Percentiles rank a stretch among this genome's conserved stretches.
Evolutionary conservation across 2,888 invertebrate species (phyloP).

Genomic region (Eueremaeus valkanovi): DNA sequence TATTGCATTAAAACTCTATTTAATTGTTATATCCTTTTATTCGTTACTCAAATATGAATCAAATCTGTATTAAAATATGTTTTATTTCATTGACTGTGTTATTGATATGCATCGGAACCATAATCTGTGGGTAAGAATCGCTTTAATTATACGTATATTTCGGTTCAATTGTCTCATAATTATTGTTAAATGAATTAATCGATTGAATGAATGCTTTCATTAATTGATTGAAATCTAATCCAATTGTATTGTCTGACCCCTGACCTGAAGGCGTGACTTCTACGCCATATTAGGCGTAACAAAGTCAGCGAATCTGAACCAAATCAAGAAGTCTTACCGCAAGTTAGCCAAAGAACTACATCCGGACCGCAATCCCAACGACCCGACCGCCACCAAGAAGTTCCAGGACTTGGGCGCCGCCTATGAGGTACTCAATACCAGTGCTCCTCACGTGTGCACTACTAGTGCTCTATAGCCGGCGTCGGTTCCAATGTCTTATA

Average conservation of each 20-base stretch:
- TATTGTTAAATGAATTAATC: not conserved
- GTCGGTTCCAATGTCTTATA: too few relatives aligned
- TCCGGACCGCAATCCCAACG: slow-evolving; percentile 94
- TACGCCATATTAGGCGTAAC: slow-evolving; percentile 85
- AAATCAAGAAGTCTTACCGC: slow-evolving; percentile 96
- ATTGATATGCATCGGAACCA: not conserved
- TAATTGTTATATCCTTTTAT: not conserved
- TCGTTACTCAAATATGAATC: not conserved
- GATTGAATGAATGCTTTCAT: too few relatives aligned
- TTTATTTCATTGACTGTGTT: not conserved
- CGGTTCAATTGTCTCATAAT: not conserved
- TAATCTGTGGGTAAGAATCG: not conserved
- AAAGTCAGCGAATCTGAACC: slow-evolving; percentile 79
- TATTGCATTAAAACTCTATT: not conserved
- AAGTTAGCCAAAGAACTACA: slow-evolving; percentile 91
- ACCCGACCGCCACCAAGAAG: slow-evolving; percentile 84
- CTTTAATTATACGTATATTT: not conserved
- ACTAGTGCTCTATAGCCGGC: not conserved
- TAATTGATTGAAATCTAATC: too few relatives aligned
- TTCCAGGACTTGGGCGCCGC: slow-evolving; percentile 95
- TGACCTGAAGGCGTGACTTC: slow-evolving; percentile 78
- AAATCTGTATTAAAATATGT: not conserved
- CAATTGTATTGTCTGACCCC: too few relatives aligned
- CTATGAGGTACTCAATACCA: slow-evolving; percentile 66
- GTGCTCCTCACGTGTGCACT: not conserved